These are phyloP conservation scores for Seira ritae DNA, from an alignment of 2,888 invertebrate species.

Conservation along the genomic window DNA sequence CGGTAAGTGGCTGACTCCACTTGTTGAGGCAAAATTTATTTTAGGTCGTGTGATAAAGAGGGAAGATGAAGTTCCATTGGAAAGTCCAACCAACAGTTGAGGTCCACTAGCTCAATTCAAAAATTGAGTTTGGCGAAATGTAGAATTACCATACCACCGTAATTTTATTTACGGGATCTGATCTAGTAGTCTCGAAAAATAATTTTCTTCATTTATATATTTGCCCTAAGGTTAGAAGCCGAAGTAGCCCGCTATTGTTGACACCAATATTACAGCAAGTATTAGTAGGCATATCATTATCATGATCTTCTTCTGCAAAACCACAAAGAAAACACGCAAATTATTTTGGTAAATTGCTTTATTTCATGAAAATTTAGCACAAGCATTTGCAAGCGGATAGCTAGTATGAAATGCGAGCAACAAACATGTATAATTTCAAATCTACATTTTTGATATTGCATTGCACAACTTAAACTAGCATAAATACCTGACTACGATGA, in stretches of 20 bases:
- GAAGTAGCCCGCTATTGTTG: slow-evolving; percentile 84
- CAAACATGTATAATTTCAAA: no score
- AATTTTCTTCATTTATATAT: background rate
- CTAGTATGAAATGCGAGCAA: no score
- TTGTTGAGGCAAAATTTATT: no score
- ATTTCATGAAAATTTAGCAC: no score
- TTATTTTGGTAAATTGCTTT: no score
- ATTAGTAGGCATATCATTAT: slow-evolving; percentile 92
- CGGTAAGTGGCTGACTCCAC: no score
- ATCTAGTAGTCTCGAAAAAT: slow-evolving; percentile 19
- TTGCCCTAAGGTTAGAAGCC: slow-evolving; percentile 76
- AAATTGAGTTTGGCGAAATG: background rate
- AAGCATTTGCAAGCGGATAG: no score
- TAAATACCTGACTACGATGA: no score
- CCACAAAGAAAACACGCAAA: slow-evolving; percentile 32
- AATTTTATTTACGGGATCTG: background rate
- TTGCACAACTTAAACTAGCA: no score
- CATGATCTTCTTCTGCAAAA: slow-evolving; percentile 93
- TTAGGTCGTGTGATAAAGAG: no score
- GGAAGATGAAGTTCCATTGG: background rate
- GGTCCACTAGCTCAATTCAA: slow-evolving; percentile 4
- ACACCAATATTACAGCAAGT: slow-evolving; percentile 84
- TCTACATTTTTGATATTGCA: no score
- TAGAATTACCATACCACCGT: background rate
- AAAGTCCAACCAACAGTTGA: slow-evolving; percentile 7